A percentile compares a stretch with the other conserved stretches of the same genome.
phyloP scores from a whole-genome alignment of 2,113 vertebrate species.

The Gyps fulvus region DNA sequence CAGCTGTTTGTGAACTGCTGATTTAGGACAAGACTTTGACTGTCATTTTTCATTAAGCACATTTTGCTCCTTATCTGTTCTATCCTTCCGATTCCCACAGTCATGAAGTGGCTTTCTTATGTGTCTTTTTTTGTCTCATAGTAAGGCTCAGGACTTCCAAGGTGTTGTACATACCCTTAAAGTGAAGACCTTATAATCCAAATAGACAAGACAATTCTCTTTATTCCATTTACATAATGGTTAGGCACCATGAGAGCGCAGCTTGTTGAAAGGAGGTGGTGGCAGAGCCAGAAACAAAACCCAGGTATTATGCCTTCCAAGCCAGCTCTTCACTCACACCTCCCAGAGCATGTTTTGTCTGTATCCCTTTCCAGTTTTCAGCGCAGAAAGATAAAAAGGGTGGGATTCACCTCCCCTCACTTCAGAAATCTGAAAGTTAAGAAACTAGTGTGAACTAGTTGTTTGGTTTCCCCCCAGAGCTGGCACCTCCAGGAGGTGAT shows the following conservation, averaged over 20 bases:
- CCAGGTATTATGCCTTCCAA: not conserved
- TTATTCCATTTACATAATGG: not conserved
- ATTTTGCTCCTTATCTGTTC: not conserved
- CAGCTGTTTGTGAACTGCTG: not conserved
- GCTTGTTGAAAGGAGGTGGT: not conserved
- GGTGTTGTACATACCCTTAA: not conserved
- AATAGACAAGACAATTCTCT: not conserved
- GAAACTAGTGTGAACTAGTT: not conserved
- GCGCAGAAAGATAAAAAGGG: not conserved
- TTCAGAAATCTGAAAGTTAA: not conserved
- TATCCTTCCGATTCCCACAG: not conserved
- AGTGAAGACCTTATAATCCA: not conserved
- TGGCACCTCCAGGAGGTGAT: not conserved
- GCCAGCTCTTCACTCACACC: not conserved
- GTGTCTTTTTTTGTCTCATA: not conserved
- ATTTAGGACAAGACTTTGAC: not conserved
- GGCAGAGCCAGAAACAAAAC: not conserved
- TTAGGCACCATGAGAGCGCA: not conserved
- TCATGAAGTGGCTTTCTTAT: not conserved
- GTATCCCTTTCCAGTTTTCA: not conserved
- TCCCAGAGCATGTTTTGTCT: not conserved
- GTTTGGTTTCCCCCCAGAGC: not conserved
- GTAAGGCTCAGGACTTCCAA: not conserved
- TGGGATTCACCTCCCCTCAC: not conserved
- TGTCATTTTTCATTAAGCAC: not conserved